Percentiles rank a stretch among this genome's conserved stretches.
Evolutionary conservation across 2,113 vertebrate species (phyloP).

Genomic region (Leiothrix lutea): DNA sequence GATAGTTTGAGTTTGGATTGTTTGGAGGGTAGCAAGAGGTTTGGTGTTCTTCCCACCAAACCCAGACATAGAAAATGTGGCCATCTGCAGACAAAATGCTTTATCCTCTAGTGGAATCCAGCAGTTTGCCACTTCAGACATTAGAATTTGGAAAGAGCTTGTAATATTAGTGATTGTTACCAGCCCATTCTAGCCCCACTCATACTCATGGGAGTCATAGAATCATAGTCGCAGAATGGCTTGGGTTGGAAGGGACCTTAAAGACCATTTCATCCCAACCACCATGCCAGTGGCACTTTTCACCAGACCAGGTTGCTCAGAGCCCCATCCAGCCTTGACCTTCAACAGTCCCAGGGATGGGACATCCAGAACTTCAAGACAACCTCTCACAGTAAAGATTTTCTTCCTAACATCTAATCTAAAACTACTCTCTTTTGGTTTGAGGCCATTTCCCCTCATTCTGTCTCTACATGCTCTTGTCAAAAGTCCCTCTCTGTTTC

Average conservation of each 20-base stretch:
- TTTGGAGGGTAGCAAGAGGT: neutral
- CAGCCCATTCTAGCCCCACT: rapidly evolving
- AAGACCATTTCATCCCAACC: neutral
- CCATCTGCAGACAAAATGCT: rapidly evolving
- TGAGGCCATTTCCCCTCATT: neutral
- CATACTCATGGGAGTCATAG: neutral
- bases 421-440: neutral
- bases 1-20: neutral
- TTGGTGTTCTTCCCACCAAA: neutral
- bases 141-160: neutral
- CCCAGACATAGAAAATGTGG: neutral
- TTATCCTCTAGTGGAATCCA: neutral
- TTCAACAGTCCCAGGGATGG: neutral
- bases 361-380: neutral
- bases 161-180: neutral
- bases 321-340: neutral
- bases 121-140: neutral
- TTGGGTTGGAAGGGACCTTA: neutral
- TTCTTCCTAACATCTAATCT: neutral
- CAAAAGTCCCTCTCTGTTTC: neutral
- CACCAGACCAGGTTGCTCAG: neutral
- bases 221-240: neutral
- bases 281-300: neutral
- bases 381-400: neutral
- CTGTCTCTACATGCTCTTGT: neutral